These are phyloP conservation scores for Verasper variegatus DNA, from an alignment of 2,113 vertebrate genomes.

Conservation along the genomic window DNA sequence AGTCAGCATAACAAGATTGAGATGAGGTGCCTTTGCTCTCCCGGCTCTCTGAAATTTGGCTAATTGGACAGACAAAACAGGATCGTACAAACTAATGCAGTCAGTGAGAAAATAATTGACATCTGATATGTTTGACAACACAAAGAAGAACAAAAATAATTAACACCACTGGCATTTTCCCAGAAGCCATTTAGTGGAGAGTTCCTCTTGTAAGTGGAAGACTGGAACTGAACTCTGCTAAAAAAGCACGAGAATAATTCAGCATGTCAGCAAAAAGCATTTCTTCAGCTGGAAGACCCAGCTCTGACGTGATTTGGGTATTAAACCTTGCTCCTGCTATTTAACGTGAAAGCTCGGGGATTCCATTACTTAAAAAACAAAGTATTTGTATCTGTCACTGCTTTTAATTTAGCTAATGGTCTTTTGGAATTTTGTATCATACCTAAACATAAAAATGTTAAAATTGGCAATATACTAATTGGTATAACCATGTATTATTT, in stretches of 20 bases:
- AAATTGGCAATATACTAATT: too few species aligned
- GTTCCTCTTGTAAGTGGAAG: neutral
- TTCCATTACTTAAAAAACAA: neutral
- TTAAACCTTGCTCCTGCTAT: conserved; percentile 5
- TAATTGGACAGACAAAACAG: neutral
- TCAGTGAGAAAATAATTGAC: neutral
- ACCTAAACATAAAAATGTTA: too few species aligned
- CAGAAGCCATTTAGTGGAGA: neutral
- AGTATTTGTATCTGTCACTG: neutral
- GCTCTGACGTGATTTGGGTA: conserved; percentile 14
- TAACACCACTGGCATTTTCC: conserved; percentile 10
- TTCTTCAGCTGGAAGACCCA: conserved; percentile 14
- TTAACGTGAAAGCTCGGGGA: neutral
- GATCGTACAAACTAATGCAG: neutral
- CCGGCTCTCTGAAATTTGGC: too few species aligned
- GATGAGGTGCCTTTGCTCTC: too few species aligned
- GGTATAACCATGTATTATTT: too few species aligned
- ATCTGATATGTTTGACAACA: conserved; percentile 15
- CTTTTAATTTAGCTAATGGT: too few species aligned
- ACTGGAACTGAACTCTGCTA: conserved; percentile 10
- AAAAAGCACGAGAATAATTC: conserved; percentile 26
- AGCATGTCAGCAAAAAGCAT: conserved; percentile 22
- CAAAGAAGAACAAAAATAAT: conserved; percentile 12
- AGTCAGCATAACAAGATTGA: too few species aligned
- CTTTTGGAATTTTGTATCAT: too few species aligned